Evolutionary conservation across 1,140 invertebrate genomes (phyloP).

Genomic region (Hypothenemus hampei): DNA sequence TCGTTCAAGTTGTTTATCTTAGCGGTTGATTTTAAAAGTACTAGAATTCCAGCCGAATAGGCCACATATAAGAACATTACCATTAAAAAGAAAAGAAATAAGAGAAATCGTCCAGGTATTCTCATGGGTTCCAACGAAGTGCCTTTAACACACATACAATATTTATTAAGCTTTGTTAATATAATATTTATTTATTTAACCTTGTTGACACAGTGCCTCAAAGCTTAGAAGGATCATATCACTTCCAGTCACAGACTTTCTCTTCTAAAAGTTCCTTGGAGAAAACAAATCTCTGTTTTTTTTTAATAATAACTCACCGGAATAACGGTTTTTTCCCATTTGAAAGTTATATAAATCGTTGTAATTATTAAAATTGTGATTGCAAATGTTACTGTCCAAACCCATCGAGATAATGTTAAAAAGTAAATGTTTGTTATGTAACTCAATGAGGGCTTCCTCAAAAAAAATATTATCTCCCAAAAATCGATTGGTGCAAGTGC

Average conservation of each 20-base stretch:
- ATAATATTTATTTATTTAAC: slow-evolving; percentile 15
- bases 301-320: neutral
- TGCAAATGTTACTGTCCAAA: slow-evolving; percentile 25
- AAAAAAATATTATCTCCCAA: slow-evolving; percentile 22
- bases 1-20: slow-evolving; percentile 28
- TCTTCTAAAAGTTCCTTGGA: neutral
- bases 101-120: slow-evolving; percentile 30
- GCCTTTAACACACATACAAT: slow-evolving; percentile 23
- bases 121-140: slow-evolving; percentile 30
- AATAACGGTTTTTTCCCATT: slow-evolving; percentile 14
- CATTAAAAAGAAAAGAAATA: slow-evolving; percentile 32
- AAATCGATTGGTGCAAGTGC: slow-evolving; percentile 23
- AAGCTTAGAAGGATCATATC: slow-evolving; percentile 35
- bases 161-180: neutral
- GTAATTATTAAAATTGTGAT: slow-evolving; percentile 16
- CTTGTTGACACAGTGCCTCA: slow-evolving; percentile 39
- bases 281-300: neutral
- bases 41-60: slow-evolving; percentile 40
- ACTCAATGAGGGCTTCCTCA: slow-evolving; percentile 30
- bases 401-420: slow-evolving; percentile 24
- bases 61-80: slow-evolving; percentile 41
- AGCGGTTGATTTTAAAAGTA: slow-evolving; percentile 35
- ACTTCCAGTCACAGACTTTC: slow-evolving; percentile 12
- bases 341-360: slow-evolving; percentile 17
- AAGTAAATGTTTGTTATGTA: slow-evolving; percentile 33